These are phyloP conservation scores for Scolopax bukidnonensis DNA, from an alignment of 2,797 vertebrate species.

Conservation along the genomic window DNA sequence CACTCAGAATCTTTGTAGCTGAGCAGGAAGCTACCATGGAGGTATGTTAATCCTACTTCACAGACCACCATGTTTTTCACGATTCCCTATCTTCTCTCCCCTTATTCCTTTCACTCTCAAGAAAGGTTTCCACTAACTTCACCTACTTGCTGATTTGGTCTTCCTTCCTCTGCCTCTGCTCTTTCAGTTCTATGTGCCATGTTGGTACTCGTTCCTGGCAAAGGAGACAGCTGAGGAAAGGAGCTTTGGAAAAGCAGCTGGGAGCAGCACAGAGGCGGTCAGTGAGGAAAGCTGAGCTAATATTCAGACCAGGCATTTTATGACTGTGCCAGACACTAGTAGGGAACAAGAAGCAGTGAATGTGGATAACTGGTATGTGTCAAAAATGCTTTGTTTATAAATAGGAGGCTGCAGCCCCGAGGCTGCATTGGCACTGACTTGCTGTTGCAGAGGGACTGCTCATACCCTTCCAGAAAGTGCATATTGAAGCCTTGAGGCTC, in stretches of 20 bases:
- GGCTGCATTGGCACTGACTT: background rate
- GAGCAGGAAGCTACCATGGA: background rate
- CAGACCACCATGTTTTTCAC: rapidly evolving
- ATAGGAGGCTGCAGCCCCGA: background rate
- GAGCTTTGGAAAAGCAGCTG: background rate
- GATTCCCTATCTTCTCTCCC: background rate
- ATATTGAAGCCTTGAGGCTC: background rate
- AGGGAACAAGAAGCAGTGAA: background rate
- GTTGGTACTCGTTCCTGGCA: background rate
- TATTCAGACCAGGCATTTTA: background rate
- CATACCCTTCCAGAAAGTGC: background rate
- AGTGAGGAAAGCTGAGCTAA: background rate
- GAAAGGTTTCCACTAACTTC: background rate
- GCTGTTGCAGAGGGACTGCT: background rate
- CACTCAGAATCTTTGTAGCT: background rate
- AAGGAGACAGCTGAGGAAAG: background rate
- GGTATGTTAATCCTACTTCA: background rate
- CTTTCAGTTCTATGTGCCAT: background rate
- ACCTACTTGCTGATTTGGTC: background rate
- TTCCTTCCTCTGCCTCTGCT: background rate
- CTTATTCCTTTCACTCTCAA: background rate
- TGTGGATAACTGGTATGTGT: rapidly evolving
- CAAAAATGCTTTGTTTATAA: background rate
- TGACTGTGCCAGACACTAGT: background rate
- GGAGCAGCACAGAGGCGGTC: background rate